Base-by-base conservation (phyloP, 2,888 invertebrate genomes). In the Cerceris ruficornis region DNA sequence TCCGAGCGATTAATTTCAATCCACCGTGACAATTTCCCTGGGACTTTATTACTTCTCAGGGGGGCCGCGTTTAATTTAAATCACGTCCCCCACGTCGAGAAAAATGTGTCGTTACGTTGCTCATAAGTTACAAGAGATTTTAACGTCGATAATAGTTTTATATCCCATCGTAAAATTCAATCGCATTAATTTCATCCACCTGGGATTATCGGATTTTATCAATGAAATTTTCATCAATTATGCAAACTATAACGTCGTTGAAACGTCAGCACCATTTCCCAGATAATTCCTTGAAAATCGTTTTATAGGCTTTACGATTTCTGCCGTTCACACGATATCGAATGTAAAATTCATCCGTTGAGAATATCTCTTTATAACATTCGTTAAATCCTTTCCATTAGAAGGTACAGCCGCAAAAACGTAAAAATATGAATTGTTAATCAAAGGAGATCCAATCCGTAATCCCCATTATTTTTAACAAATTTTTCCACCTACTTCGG, bases 1-100 rank as follows among this genome's bases (percentile, higher is more conserved):
- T 57, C 57, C 66, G 42, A 43, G 13, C 5, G 62, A 67, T 74
- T 67, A 62, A 75, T 76, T 69, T 67, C 68, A 52, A 73, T 70
- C 49, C 59, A 43, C n/a, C 70, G 54, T 59, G 41, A 59, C 46
- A 66, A 17, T 13, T 13, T 13, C 28, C n/a, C 61, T 14, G 15
- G 28, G 59, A 41, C 52, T 57, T 59, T 15, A 69, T 67, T 69
- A 55, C n/a, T 50, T n/a, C 7, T n/a, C 7, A 39, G 11, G 13
- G 39, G 28, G 49, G 14, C 49, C 28, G 59, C 14, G 14, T 58
- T 55, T 58, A 66, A 72, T 14, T 43, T 9, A 9, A 75, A 59
- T 54, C 52, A 58, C 49, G 57, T 54, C 59, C 43, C 13, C 28
- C 43, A 8, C 5, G 50, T 7, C 41, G 43, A 55, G 50, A 9